Conservation (phyloP, 2,113 vertebrate genomes). For the Phrynocephalus versicolor region DNA sequence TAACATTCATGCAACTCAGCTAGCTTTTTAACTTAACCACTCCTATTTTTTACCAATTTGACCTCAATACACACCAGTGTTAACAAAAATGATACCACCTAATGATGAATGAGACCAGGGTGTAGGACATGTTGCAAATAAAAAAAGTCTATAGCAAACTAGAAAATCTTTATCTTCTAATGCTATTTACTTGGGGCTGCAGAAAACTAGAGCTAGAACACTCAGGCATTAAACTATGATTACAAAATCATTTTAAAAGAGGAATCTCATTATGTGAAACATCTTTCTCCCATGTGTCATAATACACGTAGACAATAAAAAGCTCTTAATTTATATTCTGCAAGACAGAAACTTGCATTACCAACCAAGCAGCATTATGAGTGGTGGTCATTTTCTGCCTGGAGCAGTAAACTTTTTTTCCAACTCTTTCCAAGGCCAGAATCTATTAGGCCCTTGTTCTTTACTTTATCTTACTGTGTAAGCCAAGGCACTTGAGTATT, state of each 20-base stretch:
- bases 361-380: background rate
- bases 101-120: background rate
- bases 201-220: background rate
- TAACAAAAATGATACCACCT: conserved; percentile 17
- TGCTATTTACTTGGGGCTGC: background rate
- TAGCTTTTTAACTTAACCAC: conserved; percentile 15
- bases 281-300: background rate
- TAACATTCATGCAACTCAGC: conserved; percentile 12
- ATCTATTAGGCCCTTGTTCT: rapidly evolving
- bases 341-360: background rate
- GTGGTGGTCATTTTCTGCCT: background rate
- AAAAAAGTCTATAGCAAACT: background rate
- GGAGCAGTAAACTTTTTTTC: background rate
- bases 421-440: background rate
- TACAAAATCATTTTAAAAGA: background rate
- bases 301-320: background rate
- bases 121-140: background rate
- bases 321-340: background rate
- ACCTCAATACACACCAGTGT: background rate
- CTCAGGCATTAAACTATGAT: background rate
- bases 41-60: conserved; percentile 24
- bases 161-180: background rate
- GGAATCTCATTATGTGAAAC: background rate
- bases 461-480: background rate
- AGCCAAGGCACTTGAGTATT: background rate